Evolutionary conservation across 2,797 vertebrate genomes (phyloP).

Genomic region (Poeciliopsis turneri): DNA sequence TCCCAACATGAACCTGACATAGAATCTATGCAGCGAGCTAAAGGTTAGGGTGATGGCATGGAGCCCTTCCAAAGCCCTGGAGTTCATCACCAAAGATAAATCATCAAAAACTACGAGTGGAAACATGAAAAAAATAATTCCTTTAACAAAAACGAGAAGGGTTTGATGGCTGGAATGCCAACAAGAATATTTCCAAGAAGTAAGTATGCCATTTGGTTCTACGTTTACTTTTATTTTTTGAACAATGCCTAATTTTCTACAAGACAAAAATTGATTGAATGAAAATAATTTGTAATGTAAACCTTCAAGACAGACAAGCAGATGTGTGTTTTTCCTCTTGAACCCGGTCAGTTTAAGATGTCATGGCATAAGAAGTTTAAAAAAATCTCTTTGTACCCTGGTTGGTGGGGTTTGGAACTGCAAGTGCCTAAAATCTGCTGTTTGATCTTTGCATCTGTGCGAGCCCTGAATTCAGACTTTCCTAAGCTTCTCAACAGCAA

Average conservation of each 20-base stretch:
- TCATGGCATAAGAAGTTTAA: neutral
- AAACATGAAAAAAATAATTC: neutral
- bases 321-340: neutral
- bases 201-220: neutral
- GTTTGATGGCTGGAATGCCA: neutral
- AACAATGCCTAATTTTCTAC: neutral
- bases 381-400: neutral
- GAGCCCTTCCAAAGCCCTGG: neutral
- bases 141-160: neutral
- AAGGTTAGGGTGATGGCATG: neutral
- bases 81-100: neutral
- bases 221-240: neutral
- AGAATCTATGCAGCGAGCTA: neutral
- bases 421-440: conserved; percentile 14
- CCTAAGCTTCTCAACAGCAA: conserved; percentile 63
- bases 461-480: conserved; percentile 58
- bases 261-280: neutral
- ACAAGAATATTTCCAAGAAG: too few species aligned
- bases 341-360: neutral
- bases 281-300: neutral
- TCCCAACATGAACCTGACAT: neutral
- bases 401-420: neutral
- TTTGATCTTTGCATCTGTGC: conserved; percentile 34
- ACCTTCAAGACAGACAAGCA: neutral
- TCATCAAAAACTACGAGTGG: neutral